Percentiles rank a stretch among this genome's conserved stretches.
Conservation (phyloP, 1,140 invertebrate species). For the Limonius californicus region DNA sequence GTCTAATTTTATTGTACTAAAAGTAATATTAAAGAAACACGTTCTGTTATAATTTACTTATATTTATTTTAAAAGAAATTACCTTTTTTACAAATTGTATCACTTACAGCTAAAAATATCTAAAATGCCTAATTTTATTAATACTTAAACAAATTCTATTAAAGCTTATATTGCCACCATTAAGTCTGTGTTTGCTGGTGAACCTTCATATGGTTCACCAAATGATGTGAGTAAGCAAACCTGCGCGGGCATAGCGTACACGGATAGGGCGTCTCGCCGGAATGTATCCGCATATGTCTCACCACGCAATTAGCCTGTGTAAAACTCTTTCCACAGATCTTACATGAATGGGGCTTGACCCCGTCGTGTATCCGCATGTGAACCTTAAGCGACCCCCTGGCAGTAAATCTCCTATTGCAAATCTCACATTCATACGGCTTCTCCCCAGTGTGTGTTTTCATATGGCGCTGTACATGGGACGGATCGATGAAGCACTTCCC, state of each 20-base stretch:
- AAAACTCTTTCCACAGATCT: constrained; percentile 21
- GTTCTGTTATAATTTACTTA: too few relatives aligned
- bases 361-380: constrained; percentile 38
- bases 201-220: constrained; percentile 18
- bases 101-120: too few relatives aligned
- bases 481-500: constrained; percentile 25
- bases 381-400: constrained; percentile 34
- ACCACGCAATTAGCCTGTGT: constrained; percentile 1
- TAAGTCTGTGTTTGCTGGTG: not conserved
- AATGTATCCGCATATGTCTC: constrained; percentile 23
- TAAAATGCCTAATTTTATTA: too few relatives aligned
- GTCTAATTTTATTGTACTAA: not conserved
- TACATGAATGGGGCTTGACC: constrained; percentile 36
- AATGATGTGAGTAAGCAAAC: constrained; percentile 17
- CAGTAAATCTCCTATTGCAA: constrained; percentile 33
- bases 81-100: too few relatives aligned
- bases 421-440: not conserved
- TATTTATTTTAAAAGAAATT: too few relatives aligned
- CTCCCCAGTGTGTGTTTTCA: not conserved
- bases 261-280: constrained; percentile 20
- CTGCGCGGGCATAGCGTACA: constrained; percentile 12
- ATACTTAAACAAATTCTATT: too few relatives aligned
- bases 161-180: too few relatives aligned
- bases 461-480: constrained; percentile 28
- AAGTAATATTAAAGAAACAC: not conserved